phyloP scores from a whole-genome alignment of 1,140 invertebrate genomes.

The Halictus rubicundus region DNA sequence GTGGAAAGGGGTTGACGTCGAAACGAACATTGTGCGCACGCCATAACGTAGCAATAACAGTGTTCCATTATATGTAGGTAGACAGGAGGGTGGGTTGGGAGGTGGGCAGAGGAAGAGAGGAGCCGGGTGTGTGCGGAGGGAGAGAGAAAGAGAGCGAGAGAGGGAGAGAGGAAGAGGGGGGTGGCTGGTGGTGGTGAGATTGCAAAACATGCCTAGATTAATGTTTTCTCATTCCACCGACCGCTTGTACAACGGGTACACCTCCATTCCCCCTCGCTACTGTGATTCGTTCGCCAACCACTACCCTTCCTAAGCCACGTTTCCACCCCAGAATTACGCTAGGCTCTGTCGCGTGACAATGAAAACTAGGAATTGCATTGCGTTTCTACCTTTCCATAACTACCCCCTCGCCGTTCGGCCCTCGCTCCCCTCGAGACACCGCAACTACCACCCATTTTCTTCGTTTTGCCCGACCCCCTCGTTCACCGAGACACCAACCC shows the following conservation, averaged over 20 bases:
- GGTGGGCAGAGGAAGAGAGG: neutral
- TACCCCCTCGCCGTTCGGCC: constrained; percentile 31
- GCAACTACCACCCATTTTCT: neutral
- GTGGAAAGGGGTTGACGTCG: constrained; percentile 58
- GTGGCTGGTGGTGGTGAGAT: constrained; percentile 68
- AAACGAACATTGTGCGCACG: constrained; percentile 76
- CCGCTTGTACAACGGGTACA: constrained; percentile 59
- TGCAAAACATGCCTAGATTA: constrained; percentile 81
- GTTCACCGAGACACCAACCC: neutral
- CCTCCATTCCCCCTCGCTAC: constrained; percentile 59
- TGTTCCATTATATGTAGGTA: constrained; percentile 77
- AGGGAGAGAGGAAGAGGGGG: neutral
- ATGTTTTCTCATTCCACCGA: constrained; percentile 79
- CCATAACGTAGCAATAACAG: constrained; percentile 79
- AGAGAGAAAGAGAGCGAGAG: neutral
- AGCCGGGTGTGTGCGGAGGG: constrained; percentile 14
- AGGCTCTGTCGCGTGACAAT: constrained; percentile 70
- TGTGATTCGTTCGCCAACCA: constrained; percentile 57
- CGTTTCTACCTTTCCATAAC: constrained; percentile 61
- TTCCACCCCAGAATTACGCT: constrained; percentile 53
- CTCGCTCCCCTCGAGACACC: neutral
- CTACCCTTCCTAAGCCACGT: constrained; percentile 54
- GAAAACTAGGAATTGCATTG: constrained; percentile 76
- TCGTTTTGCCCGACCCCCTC: neutral
- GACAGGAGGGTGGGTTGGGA: constrained; percentile 52